Base-by-base conservation (phyloP, 2,888 invertebrate species). In the Oeneis ivallda region DNA sequence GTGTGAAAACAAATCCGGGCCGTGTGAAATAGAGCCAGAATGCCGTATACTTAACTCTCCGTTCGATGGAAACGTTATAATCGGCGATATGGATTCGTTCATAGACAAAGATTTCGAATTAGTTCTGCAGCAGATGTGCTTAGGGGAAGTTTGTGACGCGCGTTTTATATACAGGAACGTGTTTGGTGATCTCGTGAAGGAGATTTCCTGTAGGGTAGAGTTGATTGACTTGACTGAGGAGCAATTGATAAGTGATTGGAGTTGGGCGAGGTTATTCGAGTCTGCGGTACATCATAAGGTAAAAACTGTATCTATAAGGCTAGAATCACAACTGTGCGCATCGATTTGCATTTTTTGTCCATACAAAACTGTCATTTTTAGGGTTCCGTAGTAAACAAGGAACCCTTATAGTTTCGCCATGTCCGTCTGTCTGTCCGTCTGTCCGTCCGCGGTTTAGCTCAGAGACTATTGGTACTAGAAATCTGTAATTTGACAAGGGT, bases 201-300 rank as follows among this genome's bases (percentile, higher is more conserved):
- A 85, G 71, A 79, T 93, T 7, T 79, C 80, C 0, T 92, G 92
- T 74, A 84, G 81, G 62, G 79, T 93, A 63, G 87, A 88, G 34
- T 71, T 94, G 60, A 75, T 72, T 13, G 86, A 89, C 52, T 84
- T 92, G 1, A 87, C 89, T 1, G 85, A 87, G 54, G 85, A 89
- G 69, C 92, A 92, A 73, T 73, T 92, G 9, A 84, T 94, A 37
- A 92, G 93, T 78, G 91, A 93, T 58, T 94, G 94, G 93, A 86
- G 89, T n/a, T 89, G 91, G 77, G 85, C 89, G 58, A 87, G 93
- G 65, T 87, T 94, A 68, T 90, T 90, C 72, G 86, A 89, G 52
- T 79, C 86, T 17, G 91, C 93, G 1, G 73, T 85, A 39, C 86
- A 89, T 19, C 56, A 56, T 19, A 56, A 56, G 56, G 56, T 56